Evolutionary conservation across 92 coral and sea anemone species (phyloP).

Genomic region (Epizoanthus fatuus): DNA sequence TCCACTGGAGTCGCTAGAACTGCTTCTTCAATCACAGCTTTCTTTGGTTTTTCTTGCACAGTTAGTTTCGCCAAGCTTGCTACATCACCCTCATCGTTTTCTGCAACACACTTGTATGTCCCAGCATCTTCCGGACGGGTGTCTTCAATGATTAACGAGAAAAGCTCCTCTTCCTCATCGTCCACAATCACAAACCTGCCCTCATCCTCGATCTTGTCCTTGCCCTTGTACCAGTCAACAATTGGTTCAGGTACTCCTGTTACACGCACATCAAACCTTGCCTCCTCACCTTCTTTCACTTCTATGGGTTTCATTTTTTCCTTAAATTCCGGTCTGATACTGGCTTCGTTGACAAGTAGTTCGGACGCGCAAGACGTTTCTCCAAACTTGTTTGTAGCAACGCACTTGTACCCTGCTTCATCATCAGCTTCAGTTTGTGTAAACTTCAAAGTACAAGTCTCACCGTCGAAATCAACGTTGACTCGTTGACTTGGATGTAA

Average conservation of each 20-base stretch:
- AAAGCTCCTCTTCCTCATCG: conserved; percentile 88
- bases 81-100: conserved; percentile 72
- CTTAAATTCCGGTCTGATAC: conserved; percentile 78
- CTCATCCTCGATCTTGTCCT: conserved; percentile 78
- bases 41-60: no score
- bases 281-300: conserved; percentile 80
- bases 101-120: conserved; percentile 79
- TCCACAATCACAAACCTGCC: conserved; percentile 85
- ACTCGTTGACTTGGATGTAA: conserved; percentile 78
- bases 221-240: conserved; percentile 95
- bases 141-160: conserved; percentile 82
- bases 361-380: conserved; percentile 79
- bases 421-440: conserved; percentile 79
- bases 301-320: conserved; percentile 69
- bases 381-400: conserved; percentile 86
- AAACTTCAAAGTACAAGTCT: conserved; percentile 68
- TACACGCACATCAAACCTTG: conserved; percentile 85
- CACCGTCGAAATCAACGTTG: conserved; percentile 63
- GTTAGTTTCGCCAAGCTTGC: no score
- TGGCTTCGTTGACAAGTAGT: conserved; percentile 85
- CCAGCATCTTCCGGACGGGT: conserved; percentile 82
- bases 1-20: no score
- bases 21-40: no score
- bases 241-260: conserved; percentile 78
- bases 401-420: conserved; percentile 90